Evolutionary conservation across 2,113 vertebrate genomes (phyloP).

Genomic region (Entomyzon cyanotis): DNA sequence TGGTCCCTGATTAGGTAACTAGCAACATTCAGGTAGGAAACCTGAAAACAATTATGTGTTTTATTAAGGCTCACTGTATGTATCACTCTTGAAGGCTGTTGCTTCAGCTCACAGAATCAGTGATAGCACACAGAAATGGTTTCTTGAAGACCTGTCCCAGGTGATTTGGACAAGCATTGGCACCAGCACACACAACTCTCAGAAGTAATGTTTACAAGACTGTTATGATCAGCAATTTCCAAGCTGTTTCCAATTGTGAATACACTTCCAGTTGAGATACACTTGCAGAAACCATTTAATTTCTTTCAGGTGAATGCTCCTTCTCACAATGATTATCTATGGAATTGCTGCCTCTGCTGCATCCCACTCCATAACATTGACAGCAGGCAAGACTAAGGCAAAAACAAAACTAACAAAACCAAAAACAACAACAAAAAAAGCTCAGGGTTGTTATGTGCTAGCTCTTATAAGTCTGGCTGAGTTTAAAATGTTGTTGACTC

Average conservation of each 20-base stretch:
- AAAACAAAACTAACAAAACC: background rate
- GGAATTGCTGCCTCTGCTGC: constrained; percentile 6
- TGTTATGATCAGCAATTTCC: constrained; percentile 16
- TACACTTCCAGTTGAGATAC: constrained; percentile 35
- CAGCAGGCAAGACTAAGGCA: background rate
- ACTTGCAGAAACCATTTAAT: constrained; percentile 42
- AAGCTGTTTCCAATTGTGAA: constrained; percentile 34
- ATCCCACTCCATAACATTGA: background rate
- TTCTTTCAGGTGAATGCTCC: constrained; percentile 31
- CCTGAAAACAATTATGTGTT: background rate
- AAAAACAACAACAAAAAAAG: background rate
- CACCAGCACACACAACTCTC: background rate
- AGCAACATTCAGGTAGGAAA: background rate
- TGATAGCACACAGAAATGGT: background rate
- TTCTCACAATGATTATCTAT: constrained; percentile 1
- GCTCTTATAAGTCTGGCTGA: background rate
- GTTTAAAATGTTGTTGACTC: constrained; percentile 9
- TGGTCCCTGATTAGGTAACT: background rate
- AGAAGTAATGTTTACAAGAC: background rate
- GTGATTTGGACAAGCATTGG: background rate
- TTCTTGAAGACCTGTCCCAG: background rate
- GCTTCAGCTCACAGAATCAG: background rate
- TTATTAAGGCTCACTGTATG: background rate
- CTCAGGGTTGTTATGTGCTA: background rate
- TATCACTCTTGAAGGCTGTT: background rate